These are phyloP conservation scores for Tympanuchus pallidicinctus DNA, from an alignment of 2,113 vertebrate species.

Conservation along the genomic window DNA sequence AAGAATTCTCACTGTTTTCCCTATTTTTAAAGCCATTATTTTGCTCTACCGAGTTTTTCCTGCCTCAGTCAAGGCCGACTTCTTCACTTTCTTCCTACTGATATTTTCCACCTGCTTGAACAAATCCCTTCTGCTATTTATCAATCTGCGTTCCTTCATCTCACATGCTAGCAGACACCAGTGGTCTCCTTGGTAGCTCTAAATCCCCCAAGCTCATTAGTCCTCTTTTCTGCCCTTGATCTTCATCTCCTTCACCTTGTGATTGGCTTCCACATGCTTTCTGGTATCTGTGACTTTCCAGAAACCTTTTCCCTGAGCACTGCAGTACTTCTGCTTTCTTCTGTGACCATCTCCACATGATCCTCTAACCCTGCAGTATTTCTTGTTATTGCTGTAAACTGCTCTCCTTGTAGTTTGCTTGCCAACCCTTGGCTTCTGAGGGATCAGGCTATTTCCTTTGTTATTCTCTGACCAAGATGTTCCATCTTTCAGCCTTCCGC, in stretches of 20 bases:
- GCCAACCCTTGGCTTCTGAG: constrained; percentile 58
- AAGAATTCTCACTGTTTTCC: background rate
- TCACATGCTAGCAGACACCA: background rate
- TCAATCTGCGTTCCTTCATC: constrained; percentile 48
- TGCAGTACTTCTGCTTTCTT: constrained; percentile 69
- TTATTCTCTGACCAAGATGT: constrained; percentile 55
- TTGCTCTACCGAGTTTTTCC: background rate
- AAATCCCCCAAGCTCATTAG: constrained; percentile 60
- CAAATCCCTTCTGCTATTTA: constrained; percentile 39
- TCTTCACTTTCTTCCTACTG: constrained; percentile 8
- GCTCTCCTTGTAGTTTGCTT: constrained; percentile 56
- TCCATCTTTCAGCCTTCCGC: constrained; percentile 19
- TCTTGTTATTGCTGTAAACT: constrained; percentile 73
- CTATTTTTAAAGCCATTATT: background rate
- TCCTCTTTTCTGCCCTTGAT: constrained; percentile 57
- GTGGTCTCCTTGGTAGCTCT: constrained; percentile 37
- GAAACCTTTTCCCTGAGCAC: constrained; percentile 65
- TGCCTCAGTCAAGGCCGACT: background rate
- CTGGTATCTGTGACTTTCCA: constrained; percentile 58
- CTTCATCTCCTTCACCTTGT: constrained; percentile 70
- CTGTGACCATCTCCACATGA: constrained; percentile 70
- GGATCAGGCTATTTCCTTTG: constrained; percentile 60
- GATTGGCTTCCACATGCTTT: constrained; percentile 48
- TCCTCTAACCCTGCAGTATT: constrained; percentile 67
- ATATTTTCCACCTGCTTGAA: constrained; percentile 51